These are phyloP conservation scores for Littorina saxatilis DNA, from an alignment of 1,140 invertebrate species.

Conservation along the genomic window DNA sequence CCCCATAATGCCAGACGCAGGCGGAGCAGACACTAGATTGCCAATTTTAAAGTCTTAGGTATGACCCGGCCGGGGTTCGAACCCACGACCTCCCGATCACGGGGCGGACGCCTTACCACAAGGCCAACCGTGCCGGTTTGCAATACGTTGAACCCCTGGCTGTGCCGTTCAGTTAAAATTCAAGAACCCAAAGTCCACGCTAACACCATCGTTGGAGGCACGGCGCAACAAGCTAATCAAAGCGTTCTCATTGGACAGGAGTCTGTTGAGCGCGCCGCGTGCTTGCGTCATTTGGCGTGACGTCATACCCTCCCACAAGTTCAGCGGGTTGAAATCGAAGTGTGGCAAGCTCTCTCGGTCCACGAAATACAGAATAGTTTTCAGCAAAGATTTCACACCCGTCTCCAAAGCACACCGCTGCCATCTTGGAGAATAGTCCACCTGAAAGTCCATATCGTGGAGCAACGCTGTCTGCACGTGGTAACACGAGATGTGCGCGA, in stretches of 20 bases:
- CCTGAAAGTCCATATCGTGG: slow-evolving; percentile 61
- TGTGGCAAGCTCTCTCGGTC: slow-evolving; percentile 52
- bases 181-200: background rate
- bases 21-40: too few species aligned
- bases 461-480: slow-evolving; percentile 61
- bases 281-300: background rate
- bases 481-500: slow-evolving; percentile 52
- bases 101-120: too few species aligned
- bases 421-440: slow-evolving; percentile 64
- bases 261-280: slow-evolving; percentile 33
- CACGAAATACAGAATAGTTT: slow-evolving; percentile 53
- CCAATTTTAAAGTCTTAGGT: too few species aligned
- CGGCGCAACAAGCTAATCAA: slow-evolving; percentile 36
- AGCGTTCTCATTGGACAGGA: slow-evolving; percentile 39
- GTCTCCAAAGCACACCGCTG: slow-evolving; percentile 56
- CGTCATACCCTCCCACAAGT: slow-evolving; percentile 44
- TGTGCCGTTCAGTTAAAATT: too few species aligned
- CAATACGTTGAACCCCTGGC: too few species aligned
- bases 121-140: too few species aligned
- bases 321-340: slow-evolving; percentile 57
- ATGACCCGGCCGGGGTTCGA: too few species aligned
- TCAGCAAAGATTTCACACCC: slow-evolving; percentile 55
- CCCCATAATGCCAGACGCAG: too few species aligned
- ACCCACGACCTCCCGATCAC: too few species aligned
- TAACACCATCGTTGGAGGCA: background rate